Conservation (phyloP, 2,797 vertebrate genomes). For the Betta splendens region DNA sequence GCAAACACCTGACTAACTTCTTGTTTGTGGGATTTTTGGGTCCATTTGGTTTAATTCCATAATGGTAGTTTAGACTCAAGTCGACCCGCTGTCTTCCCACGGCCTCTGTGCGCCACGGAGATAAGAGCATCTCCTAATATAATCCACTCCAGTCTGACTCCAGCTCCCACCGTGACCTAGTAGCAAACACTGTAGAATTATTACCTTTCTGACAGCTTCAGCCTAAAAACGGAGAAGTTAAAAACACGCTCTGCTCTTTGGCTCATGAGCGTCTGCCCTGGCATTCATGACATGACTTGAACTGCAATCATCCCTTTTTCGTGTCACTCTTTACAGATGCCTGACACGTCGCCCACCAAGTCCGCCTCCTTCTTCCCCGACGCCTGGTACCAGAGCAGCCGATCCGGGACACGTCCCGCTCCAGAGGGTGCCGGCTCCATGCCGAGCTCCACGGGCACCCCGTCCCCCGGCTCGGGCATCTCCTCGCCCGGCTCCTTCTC, state of each 20-base stretch:
- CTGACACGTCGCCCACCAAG: slow-evolving; percentile 91
- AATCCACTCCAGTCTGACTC: too few species aligned
- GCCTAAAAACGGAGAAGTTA: too few species aligned
- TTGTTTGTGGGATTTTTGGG: slow-evolving; percentile 4
- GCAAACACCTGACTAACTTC: slow-evolving; percentile 8
- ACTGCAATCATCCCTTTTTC: too few species aligned
- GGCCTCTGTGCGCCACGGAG: not conserved
- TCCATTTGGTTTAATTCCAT: slow-evolving; percentile 1
- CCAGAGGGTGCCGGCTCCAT: slow-evolving; percentile 95
- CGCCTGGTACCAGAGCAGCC: slow-evolving; percentile 91
- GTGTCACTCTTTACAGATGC: slow-evolving; percentile 85
- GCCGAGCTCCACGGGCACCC: slow-evolving; percentile 93
- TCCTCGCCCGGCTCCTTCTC: slow-evolving; percentile 94
- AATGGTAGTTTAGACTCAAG: not conserved
- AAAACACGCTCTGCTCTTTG: too few species aligned
- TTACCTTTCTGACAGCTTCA: too few species aligned
- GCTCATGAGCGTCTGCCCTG: too few species aligned
- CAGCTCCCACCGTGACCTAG: too few species aligned
- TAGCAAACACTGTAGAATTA: too few species aligned
- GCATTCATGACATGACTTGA: too few species aligned
- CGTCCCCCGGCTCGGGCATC: slow-evolving; percentile 93
- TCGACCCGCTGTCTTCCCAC: not conserved
- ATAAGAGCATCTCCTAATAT: too few species aligned
- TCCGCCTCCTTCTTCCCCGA: slow-evolving; percentile 92
- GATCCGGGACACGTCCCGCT: slow-evolving; percentile 84